These are phyloP conservation scores for Ceratina japonica DNA, from an alignment of 1,140 invertebrate genomes.

Conservation along the genomic window DNA sequence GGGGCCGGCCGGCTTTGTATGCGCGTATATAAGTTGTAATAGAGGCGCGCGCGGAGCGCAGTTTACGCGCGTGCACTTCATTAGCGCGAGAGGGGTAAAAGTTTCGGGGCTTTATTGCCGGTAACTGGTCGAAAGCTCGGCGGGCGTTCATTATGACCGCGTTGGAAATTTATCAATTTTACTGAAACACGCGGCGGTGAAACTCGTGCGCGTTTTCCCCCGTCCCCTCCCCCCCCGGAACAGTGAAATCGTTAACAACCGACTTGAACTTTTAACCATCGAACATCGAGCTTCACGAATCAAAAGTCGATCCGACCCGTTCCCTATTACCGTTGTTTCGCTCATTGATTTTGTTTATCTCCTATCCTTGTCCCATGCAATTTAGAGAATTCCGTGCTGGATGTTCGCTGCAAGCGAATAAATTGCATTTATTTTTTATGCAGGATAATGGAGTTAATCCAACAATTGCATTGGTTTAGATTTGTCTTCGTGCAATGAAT, in stretches of 20 bases:
- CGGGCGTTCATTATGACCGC: slow-evolving; percentile 36
- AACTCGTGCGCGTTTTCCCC: too few relatives aligned
- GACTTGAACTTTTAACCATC: not conserved
- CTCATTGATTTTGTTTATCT: slow-evolving; percentile 2
- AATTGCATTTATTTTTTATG: too few relatives aligned
- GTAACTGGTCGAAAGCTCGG: slow-evolving; percentile 30
- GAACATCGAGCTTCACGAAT: slow-evolving; percentile 1
- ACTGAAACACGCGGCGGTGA: not conserved
- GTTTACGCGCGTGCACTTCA: slow-evolving; percentile 43
- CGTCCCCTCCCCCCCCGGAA: too few relatives aligned
- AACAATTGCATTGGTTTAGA: too few relatives aligned
- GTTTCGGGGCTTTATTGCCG: slow-evolving; percentile 40
- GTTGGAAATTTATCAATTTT: slow-evolving; percentile 49
- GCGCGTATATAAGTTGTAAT: slow-evolving; percentile 38
- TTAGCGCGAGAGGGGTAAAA: slow-evolving; percentile 34
- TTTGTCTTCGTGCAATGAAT: too few relatives aligned
- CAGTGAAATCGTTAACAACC: slow-evolving; percentile 2
- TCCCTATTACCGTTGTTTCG: not conserved
- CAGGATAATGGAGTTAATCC: too few relatives aligned
- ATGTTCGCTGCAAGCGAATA: too few relatives aligned
- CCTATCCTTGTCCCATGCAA: too few relatives aligned
- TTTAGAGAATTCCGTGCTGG: too few relatives aligned
- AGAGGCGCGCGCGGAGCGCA: slow-evolving; percentile 15
- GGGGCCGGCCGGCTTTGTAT: not conserved
- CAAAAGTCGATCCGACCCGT: slow-evolving; percentile 8